Evolutionary conservation across 1,140 invertebrate species (phyloP).

Genomic region (Heterodera carotae): DNA sequence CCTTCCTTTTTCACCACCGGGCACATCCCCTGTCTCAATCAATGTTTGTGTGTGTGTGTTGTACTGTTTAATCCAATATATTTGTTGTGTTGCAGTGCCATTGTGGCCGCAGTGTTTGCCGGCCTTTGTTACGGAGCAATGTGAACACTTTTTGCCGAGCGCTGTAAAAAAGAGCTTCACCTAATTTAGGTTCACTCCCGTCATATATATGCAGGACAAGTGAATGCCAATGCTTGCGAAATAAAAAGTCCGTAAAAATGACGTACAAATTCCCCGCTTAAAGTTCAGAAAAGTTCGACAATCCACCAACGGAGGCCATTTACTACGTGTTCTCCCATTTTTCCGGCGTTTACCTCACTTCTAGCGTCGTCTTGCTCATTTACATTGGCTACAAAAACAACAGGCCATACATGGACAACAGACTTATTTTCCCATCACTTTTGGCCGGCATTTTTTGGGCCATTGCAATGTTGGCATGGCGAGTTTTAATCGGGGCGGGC

Average conservation of each 20-base stretch:
- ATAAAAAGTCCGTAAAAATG: no score
- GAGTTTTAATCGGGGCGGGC: not conserved
- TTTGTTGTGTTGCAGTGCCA: slow-evolving; percentile 59
- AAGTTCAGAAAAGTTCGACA: slow-evolving; percentile 40
- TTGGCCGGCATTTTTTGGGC: slow-evolving; percentile 68
- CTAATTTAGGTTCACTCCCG: slow-evolving; percentile 54
- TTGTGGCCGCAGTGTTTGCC: slow-evolving; percentile 64
- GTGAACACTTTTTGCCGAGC: slow-evolving; percentile 46
- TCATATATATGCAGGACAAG: slow-evolving; percentile 67
- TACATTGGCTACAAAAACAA: slow-evolving; percentile 66
- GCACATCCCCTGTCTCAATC: no score
- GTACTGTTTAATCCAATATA: not conserved
- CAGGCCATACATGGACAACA: slow-evolving; percentile 65
- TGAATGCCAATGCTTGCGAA: no score
- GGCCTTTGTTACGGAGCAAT: slow-evolving; percentile 67
- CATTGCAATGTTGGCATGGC: slow-evolving; percentile 67
- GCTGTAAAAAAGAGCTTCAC: not conserved
- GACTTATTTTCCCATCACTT: slow-evolving; percentile 67
- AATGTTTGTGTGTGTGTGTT: no score
- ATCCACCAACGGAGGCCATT: slow-evolving; percentile 61
- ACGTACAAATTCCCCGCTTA: not conserved
- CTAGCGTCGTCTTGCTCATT: slow-evolving; percentile 66
- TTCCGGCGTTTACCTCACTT: slow-evolving; percentile 63
- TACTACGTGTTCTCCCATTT: slow-evolving; percentile 69
- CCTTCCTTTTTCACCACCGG: no score